Evolutionary conservation across 1,140 invertebrate species (phyloP).

Genomic region (Eueides isabella): DNA sequence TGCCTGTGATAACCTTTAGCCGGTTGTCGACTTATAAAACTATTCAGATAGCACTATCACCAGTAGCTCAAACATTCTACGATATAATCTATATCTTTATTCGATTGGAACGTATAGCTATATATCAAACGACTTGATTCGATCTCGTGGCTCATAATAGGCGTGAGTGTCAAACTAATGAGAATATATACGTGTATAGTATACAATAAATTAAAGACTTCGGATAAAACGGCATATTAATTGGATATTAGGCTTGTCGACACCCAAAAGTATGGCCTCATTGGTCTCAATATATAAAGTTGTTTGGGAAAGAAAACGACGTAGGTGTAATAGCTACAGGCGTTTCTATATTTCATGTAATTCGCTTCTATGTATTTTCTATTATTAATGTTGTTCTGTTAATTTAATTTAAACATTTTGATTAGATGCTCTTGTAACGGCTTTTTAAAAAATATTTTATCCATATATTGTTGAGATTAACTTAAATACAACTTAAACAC

Average conservation of each 20-base stretch:
- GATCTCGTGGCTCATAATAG: slow-evolving; percentile 71
- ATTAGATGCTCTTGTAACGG: not conserved
- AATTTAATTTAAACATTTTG: slow-evolving; percentile 1
- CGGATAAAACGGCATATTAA: slow-evolving; percentile 74
- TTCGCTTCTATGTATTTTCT: not conserved
- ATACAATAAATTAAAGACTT: slow-evolving; percentile 71
- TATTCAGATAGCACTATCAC: slow-evolving; percentile 22
- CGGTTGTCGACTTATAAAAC: slow-evolving; percentile 1
- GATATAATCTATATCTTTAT: slow-evolving; percentile 67
- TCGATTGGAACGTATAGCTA: slow-evolving; percentile 57
- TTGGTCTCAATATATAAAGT: slow-evolving; percentile 25
- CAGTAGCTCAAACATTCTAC: slow-evolving; percentile 64
- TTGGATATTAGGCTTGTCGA: slow-evolving; percentile 72
- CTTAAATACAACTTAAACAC: too few relatives aligned
- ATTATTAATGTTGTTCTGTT: slow-evolving; percentile 9
- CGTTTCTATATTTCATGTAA: slow-evolving; percentile 13
- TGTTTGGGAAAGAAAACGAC: slow-evolving; percentile 29
- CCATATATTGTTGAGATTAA: too few relatives aligned
- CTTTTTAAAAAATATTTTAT: too few relatives aligned
- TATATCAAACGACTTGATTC: slow-evolving; percentile 72
- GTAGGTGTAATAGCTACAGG: slow-evolving; percentile 30
- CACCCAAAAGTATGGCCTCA: slow-evolving; percentile 47
- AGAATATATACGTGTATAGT: slow-evolving; percentile 71
- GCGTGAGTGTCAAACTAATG: slow-evolving; percentile 76
- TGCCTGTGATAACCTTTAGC: not conserved